Evolutionary conservation across 2,113 vertebrate species (phyloP).

Genomic region (Anas platyrhynchos): DNA sequence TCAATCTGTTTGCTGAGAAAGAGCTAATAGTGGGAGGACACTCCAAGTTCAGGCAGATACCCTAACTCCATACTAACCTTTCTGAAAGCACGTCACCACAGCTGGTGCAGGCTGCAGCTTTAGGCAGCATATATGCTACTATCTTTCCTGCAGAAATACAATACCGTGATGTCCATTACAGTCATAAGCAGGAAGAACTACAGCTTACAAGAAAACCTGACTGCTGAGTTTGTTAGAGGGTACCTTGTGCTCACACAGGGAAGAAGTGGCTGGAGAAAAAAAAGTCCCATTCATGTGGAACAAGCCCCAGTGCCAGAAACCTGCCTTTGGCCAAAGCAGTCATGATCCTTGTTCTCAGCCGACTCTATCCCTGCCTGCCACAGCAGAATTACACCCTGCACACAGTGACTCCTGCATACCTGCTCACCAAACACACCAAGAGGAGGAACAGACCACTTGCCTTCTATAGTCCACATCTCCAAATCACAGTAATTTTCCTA

Average conservation of each 20-base stretch:
- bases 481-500: not conserved
- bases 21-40: not conserved
- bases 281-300: not conserved
- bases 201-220: not conserved
- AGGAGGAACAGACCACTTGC: not conserved
- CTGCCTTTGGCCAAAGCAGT: not conserved
- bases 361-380: not conserved
- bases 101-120: not conserved
- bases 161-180: too few species aligned
- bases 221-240: not conserved
- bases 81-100: not conserved
- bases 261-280: not conserved
- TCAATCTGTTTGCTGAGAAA: not conserved
- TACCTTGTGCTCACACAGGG: not conserved
- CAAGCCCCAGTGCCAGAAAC: not conserved
- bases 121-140: accelerated
- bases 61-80: not conserved
- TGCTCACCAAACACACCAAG: not conserved
- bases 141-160: not conserved
- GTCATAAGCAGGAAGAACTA: not conserved
- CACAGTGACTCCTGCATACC: not conserved
- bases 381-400: accelerated
- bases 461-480: not conserved
- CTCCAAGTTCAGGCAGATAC: not conserved
- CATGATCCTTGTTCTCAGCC: accelerated